phyloP scores from a whole-genome alignment of 2,888 invertebrate species.

The Tricholauxania praeusta region DNA sequence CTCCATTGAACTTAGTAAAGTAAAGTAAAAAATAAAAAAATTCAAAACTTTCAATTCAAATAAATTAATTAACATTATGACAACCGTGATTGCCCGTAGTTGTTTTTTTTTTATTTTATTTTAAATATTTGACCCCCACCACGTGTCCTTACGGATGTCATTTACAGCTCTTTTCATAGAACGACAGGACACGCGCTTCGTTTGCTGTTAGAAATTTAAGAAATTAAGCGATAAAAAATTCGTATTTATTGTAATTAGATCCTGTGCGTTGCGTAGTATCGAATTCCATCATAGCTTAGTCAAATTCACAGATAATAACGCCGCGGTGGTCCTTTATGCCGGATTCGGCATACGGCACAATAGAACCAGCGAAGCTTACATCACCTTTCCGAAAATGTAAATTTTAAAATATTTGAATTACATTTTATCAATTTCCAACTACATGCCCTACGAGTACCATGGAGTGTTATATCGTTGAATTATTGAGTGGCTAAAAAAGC shows the following conservation, averaged over 20 bases:
- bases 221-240: slow-evolving; percentile 8
- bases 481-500: slow-evolving; percentile 55
- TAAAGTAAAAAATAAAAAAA: too few relatives aligned
- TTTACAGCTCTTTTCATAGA: slow-evolving; percentile 46
- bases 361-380: slow-evolving; percentile 40
- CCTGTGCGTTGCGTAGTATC: slow-evolving; percentile 50
- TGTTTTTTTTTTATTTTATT: not conserved
- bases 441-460: not conserved
- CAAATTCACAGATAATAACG: slow-evolving; percentile 57
- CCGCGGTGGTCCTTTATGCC: slow-evolving; percentile 53
- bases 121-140: slow-evolving; percentile 24
- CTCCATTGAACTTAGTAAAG: too few relatives aligned
- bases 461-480: slow-evolving; percentile 48
- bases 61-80: slow-evolving; percentile 44
- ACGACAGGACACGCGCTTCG: not conserved
- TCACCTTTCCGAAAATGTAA: slow-evolving; percentile 35
- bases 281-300: slow-evolving; percentile 54
- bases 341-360: slow-evolving; percentile 32
- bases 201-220: slow-evolving; percentile 1
- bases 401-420: slow-evolving; percentile 12
- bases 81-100: slow-evolving; percentile 35
- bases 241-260: slow-evolving; percentile 39
- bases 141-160: slow-evolving; percentile 46
- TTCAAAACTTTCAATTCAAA: slow-evolving; percentile 6
- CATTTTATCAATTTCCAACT: slow-evolving; percentile 12